A percentile compares a stretch with the other conserved stretches of the same genome.
Conservation (phyloP, 1,140 invertebrate species). For the Atta colombica region DNA sequence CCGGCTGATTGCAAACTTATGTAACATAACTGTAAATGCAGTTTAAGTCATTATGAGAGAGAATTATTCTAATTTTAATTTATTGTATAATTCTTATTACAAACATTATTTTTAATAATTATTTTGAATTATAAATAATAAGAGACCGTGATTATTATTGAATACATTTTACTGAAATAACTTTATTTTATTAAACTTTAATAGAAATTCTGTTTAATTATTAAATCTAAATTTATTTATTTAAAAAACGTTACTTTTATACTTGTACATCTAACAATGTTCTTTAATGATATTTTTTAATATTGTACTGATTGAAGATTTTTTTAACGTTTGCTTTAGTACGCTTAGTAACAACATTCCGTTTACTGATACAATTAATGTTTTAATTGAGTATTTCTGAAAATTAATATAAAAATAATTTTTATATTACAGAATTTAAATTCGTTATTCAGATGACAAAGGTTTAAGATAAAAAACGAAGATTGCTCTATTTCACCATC, state of each 20-base stretch:
- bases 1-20: slow-evolving; percentile 25
- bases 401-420: background rate
- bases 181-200: background rate
- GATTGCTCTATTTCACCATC: background rate
- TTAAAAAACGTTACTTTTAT: background rate
- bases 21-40: background rate
- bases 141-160: background rate
- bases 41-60: too few relatives aligned
- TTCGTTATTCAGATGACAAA: background rate
- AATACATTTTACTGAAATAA: background rate
- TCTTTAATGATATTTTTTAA: background rate
- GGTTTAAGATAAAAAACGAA: background rate
- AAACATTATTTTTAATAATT: background rate
- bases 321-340: background rate
- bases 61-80: background rate
- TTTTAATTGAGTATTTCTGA: background rate
- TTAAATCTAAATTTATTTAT: background rate
- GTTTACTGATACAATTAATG: background rate
- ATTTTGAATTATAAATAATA: background rate
- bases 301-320: background rate
- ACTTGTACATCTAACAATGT: background rate
- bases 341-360: background rate
- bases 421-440: background rate
- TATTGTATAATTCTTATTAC: background rate
- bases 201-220: background rate